Percentiles rank a stretch among this genome's conserved stretches.
These are phyloP conservation scores for Amphiprion ocellaris DNA, from an alignment of 2,113 vertebrate genomes.

Conservation along the genomic window DNA sequence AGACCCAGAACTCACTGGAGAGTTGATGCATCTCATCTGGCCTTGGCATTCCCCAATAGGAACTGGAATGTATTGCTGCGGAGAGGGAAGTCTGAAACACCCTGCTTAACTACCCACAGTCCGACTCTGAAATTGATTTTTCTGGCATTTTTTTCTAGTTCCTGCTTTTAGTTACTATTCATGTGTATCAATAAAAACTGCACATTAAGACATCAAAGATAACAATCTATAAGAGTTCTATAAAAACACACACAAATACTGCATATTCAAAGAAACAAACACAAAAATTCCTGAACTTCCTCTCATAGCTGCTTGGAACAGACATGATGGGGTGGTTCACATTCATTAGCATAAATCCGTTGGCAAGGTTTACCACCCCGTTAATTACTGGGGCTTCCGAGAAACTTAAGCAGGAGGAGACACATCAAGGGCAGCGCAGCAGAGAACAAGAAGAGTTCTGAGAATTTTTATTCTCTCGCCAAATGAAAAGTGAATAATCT, in stretches of 20 bases:
- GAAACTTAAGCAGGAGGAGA: constrained; percentile 48
- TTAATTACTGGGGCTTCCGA: constrained; percentile 54
- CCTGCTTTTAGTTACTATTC: not conserved
- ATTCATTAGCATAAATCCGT: constrained; percentile 57
- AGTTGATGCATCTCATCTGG: too few species aligned
- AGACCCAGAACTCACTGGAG: not conserved
- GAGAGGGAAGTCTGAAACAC: too few species aligned
- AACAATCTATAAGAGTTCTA: not conserved
- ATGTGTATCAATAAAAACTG: not conserved
- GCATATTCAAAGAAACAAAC: not conserved
- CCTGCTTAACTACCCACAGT: too few species aligned
- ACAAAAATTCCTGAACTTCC: constrained; percentile 10
- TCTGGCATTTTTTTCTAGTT: not conserved
- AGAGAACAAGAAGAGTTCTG: constrained; percentile 23
- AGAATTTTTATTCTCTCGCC: constrained; percentile 31
- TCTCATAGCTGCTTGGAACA: constrained; percentile 20
- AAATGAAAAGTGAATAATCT: constrained; percentile 48
- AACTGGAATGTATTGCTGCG: too few species aligned
- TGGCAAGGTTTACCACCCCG: constrained; percentile 60
- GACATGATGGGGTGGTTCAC: constrained; percentile 23
- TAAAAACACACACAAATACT: not conserved
- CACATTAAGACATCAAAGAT: not conserved
- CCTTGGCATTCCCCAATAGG: too few species aligned
- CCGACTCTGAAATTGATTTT: too few species aligned
- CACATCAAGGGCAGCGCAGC: constrained; percentile 58